Evolutionary conservation across 2,113 vertebrate species (phyloP).

Genomic region (Pituophis catenifer): DNA sequence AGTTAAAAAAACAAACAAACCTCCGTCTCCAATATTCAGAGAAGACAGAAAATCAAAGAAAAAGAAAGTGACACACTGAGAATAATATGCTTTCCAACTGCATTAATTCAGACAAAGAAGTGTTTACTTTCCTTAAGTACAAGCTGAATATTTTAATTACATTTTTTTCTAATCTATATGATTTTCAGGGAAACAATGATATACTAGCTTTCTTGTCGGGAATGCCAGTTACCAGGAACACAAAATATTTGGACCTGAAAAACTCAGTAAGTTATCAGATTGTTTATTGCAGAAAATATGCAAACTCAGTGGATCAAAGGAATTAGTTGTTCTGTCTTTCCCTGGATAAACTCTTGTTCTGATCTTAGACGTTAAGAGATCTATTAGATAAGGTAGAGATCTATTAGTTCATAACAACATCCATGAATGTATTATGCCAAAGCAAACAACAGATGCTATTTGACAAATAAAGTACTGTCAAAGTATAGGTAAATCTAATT

Average conservation of each 20-base stretch:
- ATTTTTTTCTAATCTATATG: neutral
- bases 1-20: accelerated
- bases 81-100: neutral
- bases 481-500: neutral
- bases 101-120: neutral
- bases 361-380: neutral
- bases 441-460: neutral
- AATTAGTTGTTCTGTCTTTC: neutral
- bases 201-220: conserved; percentile 97
- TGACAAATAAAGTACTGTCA: neutral
- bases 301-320: accelerated
- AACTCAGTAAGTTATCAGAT: conserved; percentile 80
- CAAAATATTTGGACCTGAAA: conserved; percentile 96
- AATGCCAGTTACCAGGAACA: conserved; percentile 96
- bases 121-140: neutral
- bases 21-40: neutral
- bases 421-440: neutral
- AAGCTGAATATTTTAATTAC: neutral
- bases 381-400: neutral
- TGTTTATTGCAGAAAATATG: neutral
- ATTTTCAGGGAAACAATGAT: conserved; percentile 91
- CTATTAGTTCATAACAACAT: neutral
- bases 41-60: neutral
- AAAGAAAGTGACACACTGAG: neutral
- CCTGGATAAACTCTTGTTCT: neutral